Conservation (phyloP, 1,140 invertebrate genomes). For the Leptinotarsa defecta region DNA sequence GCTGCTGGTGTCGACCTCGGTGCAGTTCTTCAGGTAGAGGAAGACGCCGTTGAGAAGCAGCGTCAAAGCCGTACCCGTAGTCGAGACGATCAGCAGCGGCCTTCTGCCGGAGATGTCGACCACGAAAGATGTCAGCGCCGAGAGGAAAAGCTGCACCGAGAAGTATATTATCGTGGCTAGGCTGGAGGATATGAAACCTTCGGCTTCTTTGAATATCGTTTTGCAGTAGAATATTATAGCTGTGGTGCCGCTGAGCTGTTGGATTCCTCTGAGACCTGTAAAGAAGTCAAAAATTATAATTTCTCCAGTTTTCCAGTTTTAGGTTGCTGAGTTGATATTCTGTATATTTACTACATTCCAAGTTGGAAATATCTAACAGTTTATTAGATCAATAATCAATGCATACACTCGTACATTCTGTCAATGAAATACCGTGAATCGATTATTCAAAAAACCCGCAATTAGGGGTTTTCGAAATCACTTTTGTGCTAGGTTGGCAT, state of each 20-base stretch:
- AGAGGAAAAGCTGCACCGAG: constrained; percentile 67
- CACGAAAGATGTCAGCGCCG: constrained; percentile 64
- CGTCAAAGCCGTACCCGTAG: constrained; percentile 59
- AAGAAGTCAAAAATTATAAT: not conserved
- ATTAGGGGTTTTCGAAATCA: too few relatives aligned
- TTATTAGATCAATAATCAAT: too few relatives aligned
- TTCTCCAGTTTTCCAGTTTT: too few relatives aligned
- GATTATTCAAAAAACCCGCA: too few relatives aligned
- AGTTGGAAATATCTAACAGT: too few relatives aligned
- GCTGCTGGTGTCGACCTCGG: constrained; percentile 44
- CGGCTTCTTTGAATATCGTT: constrained; percentile 69
- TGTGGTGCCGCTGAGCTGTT: constrained; percentile 78
- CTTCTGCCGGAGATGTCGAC: constrained; percentile 75
- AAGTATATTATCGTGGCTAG: constrained; percentile 63
- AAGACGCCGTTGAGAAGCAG: constrained; percentile 65
- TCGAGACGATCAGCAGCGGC: constrained; percentile 69
- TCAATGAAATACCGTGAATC: too few relatives aligned
- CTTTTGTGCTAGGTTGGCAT: too few relatives aligned
- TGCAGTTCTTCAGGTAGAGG: constrained; percentile 62
- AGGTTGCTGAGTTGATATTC: too few relatives aligned
- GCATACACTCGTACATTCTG: too few relatives aligned
- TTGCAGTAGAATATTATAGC: constrained; percentile 76
- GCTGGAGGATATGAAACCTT: constrained; percentile 53
- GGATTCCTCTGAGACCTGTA: constrained; percentile 62
- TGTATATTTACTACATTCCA: too few relatives aligned